Base-by-base conservation (phyloP, 2,113 vertebrate species). In the Eleginops maclovinus region DNA sequence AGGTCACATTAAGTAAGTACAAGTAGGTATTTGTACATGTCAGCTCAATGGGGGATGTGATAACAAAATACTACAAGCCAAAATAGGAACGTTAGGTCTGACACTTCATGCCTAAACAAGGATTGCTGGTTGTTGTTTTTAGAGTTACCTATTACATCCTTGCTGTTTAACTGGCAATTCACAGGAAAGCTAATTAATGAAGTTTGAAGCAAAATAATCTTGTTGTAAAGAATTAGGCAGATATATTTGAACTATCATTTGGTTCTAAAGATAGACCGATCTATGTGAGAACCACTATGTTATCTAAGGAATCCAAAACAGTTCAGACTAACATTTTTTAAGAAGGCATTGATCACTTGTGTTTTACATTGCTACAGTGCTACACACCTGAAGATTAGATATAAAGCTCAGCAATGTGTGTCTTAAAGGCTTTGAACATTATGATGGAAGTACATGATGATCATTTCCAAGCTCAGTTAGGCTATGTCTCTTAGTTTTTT, bases 51-150 rank as follows among this genome's bases (percentile, higher is more conserved):
- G 12, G 31, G 9, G 63, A 13, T 64, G 43, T 49, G 14, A 19
- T 47, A 47, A 49, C 21, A 19, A 49, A 64, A 64, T 19, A 47
- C 15, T 28, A 43, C n/a, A 43, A 60, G 16, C 54, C 36, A 36
- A 13, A 22, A 7, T 21, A 73, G 77, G 70, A 78, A 73, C 69
- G 66, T 67, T 79, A 26, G 5, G 24, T 46, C 49, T 50, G 77
- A 62, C 26, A 70, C 56, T 65, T 53, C 36, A 54, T 75, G 40
- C 26, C 19, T 55, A 13, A 50, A 47, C 31, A 3, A 15, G 24
- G 53, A 47, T 63, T 83, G 19, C 62, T 53, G 58, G 50, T 81
- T 72, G 56, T 79, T 86, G 51, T 75, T 75, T 81, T 72, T 70
- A 79, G 63, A 31, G 64, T 54, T 81, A 81, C 21, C 13, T 31